Evolutionary conservation across 2,113 vertebrate species (phyloP), one percentile per base, ranked within the genome.

Genomic region (Nyctibius bracteatus): DNA sequence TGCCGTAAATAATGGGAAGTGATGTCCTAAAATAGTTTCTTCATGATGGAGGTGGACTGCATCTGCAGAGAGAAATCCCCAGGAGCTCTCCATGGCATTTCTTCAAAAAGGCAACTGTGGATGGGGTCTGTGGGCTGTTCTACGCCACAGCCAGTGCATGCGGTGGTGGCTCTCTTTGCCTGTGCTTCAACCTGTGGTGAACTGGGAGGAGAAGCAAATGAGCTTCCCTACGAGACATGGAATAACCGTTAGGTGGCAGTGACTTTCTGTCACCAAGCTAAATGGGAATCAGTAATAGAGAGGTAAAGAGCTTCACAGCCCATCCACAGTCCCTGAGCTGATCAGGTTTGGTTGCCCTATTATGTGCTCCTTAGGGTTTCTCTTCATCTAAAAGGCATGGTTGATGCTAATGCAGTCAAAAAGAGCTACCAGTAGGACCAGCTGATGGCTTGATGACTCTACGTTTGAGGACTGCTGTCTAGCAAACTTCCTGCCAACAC

Each of bases 401-500:
- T 81, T 2, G 14, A 77, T 5, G 6, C 28, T 88, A 93, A 81
- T 79, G 57, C 52, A 54, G 31, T 65, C 87, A 72, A 73, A 92
- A 96, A 91, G 93, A 91, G 54, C 66, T 72, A 57, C 87, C 80
- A 14, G 52, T 77, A 89, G 57, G 91, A 35, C 95, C 95, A 95
- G 92, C 94, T 97, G 94, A 78, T 94, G 52, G 41, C 66, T 95
- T 94, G 83, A 92, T 94, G 86, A 89, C 77, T 90, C 62, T 84
- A 57, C 88, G 61, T 85, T 88, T 86, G 83, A 77, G 63, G 55
- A 61, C 39, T 85, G 54, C 77, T 85, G 94, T 93, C 88, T 91
- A 77, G 71, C 71, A 92, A 54, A 80, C 89, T 95, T 96, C 88
- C 93, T 96, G 87, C 66, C 84, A 88, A 57, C 28, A 51, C 51